Conservation (phyloP, 2,888 invertebrate genomes). For the Mesochorus sp. region DNA sequence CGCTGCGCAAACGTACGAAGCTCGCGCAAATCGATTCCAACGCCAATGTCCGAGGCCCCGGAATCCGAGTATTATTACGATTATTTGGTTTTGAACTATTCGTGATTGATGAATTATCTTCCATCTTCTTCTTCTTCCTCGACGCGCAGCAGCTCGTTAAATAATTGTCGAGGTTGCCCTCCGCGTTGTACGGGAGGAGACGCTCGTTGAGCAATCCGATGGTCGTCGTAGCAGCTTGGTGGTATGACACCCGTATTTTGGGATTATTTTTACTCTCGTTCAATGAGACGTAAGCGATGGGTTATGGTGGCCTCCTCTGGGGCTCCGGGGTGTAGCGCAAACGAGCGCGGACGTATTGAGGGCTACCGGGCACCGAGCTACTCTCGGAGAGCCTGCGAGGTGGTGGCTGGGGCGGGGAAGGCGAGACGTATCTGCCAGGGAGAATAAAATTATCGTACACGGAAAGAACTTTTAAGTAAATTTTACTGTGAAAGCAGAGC, state of each 20-base stretch:
- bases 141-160: conserved; percentile 11
- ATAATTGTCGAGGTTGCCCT: conserved; percentile 1
- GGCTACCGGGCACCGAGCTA: conserved; percentile 87
- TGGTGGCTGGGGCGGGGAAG: conserved; percentile 85
- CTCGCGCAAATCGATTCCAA: conserved; percentile 53
- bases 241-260: conserved; percentile 58
- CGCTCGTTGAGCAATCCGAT: conserved; percentile 25
- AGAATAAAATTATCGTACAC: no score
- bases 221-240: conserved; percentile 73
- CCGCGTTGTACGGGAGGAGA: no score
- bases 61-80: conserved; percentile 54
- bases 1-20: conserved; percentile 56
- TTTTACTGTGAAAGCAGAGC: no score
- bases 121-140: neutral
- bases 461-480: no score
- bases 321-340: conserved; percentile 83
- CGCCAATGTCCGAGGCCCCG: conserved; percentile 44
- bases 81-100: conserved; percentile 63
- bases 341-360: conserved; percentile 86
- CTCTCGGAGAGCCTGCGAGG: conserved; percentile 87
- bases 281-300: conserved; percentile 69
- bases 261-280: conserved; percentile 51
- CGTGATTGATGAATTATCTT: conserved; percentile 44
- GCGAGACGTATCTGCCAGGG: conserved; percentile 86
- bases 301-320: conserved; percentile 80